Evolutionary conservation across 2,888 invertebrate species (phyloP).

Genomic region (Trissolcus brochymenae): DNA sequence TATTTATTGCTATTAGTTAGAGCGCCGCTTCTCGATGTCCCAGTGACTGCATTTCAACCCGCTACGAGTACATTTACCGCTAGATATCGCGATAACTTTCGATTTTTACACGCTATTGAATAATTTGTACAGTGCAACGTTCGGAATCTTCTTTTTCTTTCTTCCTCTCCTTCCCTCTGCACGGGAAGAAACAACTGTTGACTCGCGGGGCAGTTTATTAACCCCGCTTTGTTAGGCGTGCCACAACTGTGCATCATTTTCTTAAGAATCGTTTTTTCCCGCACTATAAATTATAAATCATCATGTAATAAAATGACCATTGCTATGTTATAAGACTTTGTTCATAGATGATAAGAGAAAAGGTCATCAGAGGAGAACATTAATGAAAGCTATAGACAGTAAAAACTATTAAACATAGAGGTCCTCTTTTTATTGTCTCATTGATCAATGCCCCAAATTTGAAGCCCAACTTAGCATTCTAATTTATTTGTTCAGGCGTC

Average conservation of each 20-base stretch:
- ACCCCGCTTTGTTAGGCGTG: slow-evolving; percentile 43
- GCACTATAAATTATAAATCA: slow-evolving; percentile 25
- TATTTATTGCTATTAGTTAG: slow-evolving; percentile 55
- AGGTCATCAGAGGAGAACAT: too few species aligned
- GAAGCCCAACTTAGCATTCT: background rate
- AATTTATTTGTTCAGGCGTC: background rate
- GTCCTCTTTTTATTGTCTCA: too few species aligned
- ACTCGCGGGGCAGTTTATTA: slow-evolving; percentile 42
- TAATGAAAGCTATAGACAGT: too few species aligned
- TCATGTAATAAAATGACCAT: slow-evolving; percentile 3
- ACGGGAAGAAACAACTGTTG: slow-evolving; percentile 43
- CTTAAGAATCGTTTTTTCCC: background rate
- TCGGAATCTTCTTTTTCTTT: background rate
- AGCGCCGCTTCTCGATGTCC: slow-evolving; percentile 46
- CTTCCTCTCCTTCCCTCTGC: background rate
- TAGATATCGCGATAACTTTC: slow-evolving; percentile 39
- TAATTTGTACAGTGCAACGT: slow-evolving; percentile 32
- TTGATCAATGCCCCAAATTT: background rate
- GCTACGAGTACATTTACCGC: slow-evolving; percentile 53
- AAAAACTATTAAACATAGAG: too few species aligned
- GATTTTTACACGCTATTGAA: slow-evolving; percentile 40
- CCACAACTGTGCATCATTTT: slow-evolving; percentile 10
- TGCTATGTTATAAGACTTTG: too few species aligned
- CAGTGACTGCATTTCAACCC: slow-evolving; percentile 51
- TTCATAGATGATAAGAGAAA: too few species aligned